Base-by-base conservation (phyloP, 2,113 vertebrate genomes). In the Craseonycteris thonglongyai region DNA sequence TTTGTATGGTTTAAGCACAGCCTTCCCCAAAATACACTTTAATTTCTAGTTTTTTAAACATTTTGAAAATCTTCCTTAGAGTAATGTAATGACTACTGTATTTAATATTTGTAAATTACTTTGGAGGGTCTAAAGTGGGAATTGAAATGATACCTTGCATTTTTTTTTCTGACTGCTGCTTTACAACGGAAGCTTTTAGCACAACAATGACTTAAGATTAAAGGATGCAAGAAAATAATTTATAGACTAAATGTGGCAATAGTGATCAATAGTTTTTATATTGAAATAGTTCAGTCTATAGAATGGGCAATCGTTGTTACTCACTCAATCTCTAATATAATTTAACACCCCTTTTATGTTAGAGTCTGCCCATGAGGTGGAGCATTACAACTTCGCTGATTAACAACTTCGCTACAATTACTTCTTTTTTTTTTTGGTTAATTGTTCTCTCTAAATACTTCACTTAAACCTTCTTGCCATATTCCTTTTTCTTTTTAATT, bases 401-500 rank as follows among this genome's bases (percentile, higher is more conserved):
- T 28, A 68, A 56, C 72, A 58, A 35, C 1, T 92, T 75, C 68
- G 54, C 74, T 94, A 14, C 83, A 63, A 4, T 58, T 71, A 21
- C 56, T 22, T 56, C 58, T 72, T 79, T 49, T 42, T 80, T n/a
- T 42, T 74, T 88, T 35, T 74, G 3, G 26, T 47, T 63, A 86
- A 51, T n/a, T 65, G 61, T 75, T 68, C 58, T 94, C 65, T 76
- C 68, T 76, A 7, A 68, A 47, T 83, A 30, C 38, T 91, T 79
- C 10, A 83, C 65, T 72, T 86, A 40, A 88, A 84, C 33, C 22
- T 84, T 40, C 76, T 68, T 93, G 66, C 63, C 6, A 10, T 91
- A 22, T 95, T 86, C 56, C 35, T 90, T 93, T 95, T 58, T 76
- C 7, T 97, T 97, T 95, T 63, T 72, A 33, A 85, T 96, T 96